Percentiles rank a stretch among this genome's conserved stretches.
These are phyloP conservation scores for Parnassius smintheus DNA, from an alignment of 2,888 invertebrate species.

Conservation along the genomic window DNA sequence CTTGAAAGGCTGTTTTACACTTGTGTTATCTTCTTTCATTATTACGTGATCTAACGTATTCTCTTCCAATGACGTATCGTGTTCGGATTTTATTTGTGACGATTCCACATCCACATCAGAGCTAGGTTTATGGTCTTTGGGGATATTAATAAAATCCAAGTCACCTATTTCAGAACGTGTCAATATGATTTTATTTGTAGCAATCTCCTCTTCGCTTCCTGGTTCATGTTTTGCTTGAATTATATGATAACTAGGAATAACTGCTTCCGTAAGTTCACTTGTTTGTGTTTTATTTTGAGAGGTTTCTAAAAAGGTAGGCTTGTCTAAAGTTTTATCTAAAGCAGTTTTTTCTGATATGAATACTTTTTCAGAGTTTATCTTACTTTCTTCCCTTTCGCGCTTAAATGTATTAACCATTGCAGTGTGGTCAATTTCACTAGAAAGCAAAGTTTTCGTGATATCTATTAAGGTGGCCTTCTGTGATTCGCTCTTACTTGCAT, in stretches of 20 bases:
- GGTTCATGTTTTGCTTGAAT: not conserved
- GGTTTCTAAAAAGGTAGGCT: no score
- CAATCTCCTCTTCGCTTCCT: not conserved
- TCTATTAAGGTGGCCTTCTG: constrained; percentile 3
- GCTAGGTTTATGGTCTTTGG: not conserved
- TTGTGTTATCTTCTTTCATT: not conserved
- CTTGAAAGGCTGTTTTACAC: not conserved
- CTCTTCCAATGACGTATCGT: not conserved
- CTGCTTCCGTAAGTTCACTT: no score
- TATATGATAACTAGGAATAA: not conserved
- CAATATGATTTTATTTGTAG: not conserved
- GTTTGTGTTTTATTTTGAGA: no score
- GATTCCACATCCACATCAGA: not conserved
- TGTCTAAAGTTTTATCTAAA: no score
- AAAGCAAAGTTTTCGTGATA: constrained; percentile 20
- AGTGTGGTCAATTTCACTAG: constrained; percentile 19
- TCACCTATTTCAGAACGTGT: not conserved
- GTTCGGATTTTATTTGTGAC: not conserved
- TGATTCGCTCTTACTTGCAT: not conserved
- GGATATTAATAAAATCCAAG: not conserved
- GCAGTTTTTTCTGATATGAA: not conserved
- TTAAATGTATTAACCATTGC: not conserved
- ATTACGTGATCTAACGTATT: not conserved
- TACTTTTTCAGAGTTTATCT: not conserved
- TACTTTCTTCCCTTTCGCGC: not conserved